Evolutionary conservation across 2,113 vertebrate genomes (phyloP), one percentile per base, ranked within the genome.

Genomic region (Hydrochoerus hydrochaeris): DNA sequence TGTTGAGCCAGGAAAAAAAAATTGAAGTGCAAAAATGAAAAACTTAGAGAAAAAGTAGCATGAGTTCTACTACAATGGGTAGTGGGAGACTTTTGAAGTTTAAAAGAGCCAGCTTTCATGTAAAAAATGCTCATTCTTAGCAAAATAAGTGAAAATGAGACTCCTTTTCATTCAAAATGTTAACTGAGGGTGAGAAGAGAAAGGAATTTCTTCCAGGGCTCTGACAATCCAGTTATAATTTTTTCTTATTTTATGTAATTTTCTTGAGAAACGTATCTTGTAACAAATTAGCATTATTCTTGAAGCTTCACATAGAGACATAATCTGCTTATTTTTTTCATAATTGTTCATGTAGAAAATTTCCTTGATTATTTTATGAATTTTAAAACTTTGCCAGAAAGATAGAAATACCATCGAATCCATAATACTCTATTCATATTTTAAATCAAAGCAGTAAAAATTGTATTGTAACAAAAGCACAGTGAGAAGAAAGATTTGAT

Each of bases 351-450:
- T 11, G 58, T 6, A 98, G 95, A 88, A 84, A 95, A 93, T 97
- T 96, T 95, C 92, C 92, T 46, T 95, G 88, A 95, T 97, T 95
- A 92, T 94, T 82, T 95, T 93, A 92, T 95, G 30, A 41, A 58
- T 84, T 97, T 97, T 89, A 46, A 78, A 38, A 63, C 26, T 3
- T 0, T 80, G 57, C 44, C 19, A 5, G n/a, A 90, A 94, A 81
- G 38, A 91, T 11, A 94, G 57, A 98, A 96, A 90, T 71, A 62
- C 98, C 96, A 93, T 28, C 0, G 30, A 88, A 54, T 20, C 63
- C 69, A 7, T 82, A 30, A 14, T 93, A 60, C 71, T 85, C 63
- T 81, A 96, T 85, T 95, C 41, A 32, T 28, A n/a, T 52, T 93
- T 95, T 85, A 80, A 91, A 94, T 65, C 10, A 97, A 58, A n/a